These are phyloP conservation scores for Nibea albiflora DNA, from an alignment of 2,113 vertebrate species.

Conservation along the genomic window DNA sequence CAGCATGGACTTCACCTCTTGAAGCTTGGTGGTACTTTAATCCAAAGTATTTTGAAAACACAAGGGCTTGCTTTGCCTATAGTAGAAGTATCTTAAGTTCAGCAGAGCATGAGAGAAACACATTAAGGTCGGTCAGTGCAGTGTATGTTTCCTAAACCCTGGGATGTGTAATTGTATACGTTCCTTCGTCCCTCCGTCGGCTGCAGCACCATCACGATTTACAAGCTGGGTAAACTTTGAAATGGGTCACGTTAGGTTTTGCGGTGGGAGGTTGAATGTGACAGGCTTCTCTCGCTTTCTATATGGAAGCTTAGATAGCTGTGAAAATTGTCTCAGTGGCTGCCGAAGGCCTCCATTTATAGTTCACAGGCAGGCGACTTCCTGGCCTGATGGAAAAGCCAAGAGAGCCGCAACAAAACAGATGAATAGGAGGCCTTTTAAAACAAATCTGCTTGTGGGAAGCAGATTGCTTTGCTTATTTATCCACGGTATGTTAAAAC, in stretches of 20 bases:
- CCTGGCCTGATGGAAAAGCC: background rate
- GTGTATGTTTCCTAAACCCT: slow-evolving; percentile 17
- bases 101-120: background rate
- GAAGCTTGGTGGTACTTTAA: background rate
- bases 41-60: background rate
- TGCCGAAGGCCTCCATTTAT: background rate
- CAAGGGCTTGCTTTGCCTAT: background rate
- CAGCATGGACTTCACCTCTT: too few relatives aligned
- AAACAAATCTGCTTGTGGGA: background rate
- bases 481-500: background rate
- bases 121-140: background rate
- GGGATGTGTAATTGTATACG: slow-evolving; percentile 21
- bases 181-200: too few relatives aligned
- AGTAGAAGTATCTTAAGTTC: too few relatives aligned
- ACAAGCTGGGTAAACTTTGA: background rate
- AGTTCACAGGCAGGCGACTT: background rate
- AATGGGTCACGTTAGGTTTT: background rate
- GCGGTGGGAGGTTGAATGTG: background rate
- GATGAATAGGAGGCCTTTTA: background rate
- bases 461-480: too few relatives aligned
- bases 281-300: background rate
- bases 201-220: background rate
- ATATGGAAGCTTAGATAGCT: too few relatives aligned
- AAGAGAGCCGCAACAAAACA: background rate
- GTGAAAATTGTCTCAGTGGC: background rate